Evolutionary conservation across 2,888 invertebrate species (phyloP).

Genomic region (Oscheius sp.): DNA sequence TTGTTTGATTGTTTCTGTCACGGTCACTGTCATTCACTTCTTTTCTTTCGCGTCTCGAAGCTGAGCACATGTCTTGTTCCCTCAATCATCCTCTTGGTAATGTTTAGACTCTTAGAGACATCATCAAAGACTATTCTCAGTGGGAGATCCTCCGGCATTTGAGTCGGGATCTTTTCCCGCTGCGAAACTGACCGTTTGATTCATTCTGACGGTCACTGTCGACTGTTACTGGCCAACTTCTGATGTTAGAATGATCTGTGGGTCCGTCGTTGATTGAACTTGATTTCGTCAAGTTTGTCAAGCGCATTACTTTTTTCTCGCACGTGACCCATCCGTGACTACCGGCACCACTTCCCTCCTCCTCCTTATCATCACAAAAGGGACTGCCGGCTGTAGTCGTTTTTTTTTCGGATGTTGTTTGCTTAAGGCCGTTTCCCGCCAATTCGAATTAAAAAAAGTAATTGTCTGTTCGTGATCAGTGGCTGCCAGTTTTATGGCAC

Average conservation of each 20-base stretch:
- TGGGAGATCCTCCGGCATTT: not conserved
- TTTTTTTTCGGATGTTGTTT: not conserved
- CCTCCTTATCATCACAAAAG: not conserved
- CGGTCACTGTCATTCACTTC: too few species aligned
- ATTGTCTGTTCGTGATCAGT: slow-evolving; percentile 11
- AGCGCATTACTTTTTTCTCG: slow-evolving; percentile 14
- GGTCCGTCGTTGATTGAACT: not conserved
- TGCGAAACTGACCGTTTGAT: too few species aligned
- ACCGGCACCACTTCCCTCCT: not conserved
- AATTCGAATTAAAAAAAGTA: not conserved
- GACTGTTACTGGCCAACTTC: too few species aligned
- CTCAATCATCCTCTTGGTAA: too few species aligned
- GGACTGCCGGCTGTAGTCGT: not conserved
- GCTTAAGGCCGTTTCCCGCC: too few species aligned
- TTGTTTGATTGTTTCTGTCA: too few species aligned
- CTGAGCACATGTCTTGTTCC: too few species aligned
- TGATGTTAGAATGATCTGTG: too few species aligned
- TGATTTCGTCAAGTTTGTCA: not conserved
- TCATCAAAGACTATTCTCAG: not conserved
- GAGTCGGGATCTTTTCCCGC: too few species aligned
- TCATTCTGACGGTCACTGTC: too few species aligned
- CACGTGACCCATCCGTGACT: slow-evolving; percentile 15
- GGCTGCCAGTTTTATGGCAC: slow-evolving; percentile 21
- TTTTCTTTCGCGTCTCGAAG: too few species aligned
- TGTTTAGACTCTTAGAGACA: not conserved